Conservation (phyloP, 2,113 vertebrate genomes). For the Ciconia stormi region DNA sequence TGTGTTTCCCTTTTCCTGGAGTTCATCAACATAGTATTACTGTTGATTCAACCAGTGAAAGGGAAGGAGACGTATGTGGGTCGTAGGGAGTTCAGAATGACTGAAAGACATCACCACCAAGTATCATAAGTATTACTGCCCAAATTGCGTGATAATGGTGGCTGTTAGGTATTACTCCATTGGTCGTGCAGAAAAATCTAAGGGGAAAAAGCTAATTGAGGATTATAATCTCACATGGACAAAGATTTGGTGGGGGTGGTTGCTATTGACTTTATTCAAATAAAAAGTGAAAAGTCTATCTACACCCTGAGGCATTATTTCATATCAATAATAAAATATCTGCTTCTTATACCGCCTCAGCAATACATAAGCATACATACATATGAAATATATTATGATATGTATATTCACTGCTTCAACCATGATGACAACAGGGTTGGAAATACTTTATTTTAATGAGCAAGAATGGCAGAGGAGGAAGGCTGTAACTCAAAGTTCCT, state of each 20-base stretch:
- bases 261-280: neutral
- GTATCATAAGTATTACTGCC: neutral
- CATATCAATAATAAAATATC: neutral
- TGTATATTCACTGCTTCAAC: neutral
- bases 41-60: conserved; percentile 7
- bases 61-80: neutral
- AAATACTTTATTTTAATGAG: neutral
- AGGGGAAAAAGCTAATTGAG: neutral
- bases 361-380: neutral
- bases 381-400: neutral
- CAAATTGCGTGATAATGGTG: neutral
- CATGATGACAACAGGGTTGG: neutral
- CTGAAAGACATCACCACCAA: neutral
- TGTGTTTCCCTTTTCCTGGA: neutral
- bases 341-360: neutral
- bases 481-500: neutral
- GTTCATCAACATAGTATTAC: conserved; percentile 1
- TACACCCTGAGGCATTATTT: neutral
- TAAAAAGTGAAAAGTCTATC: neutral
- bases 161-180: neutral
- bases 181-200: neutral
- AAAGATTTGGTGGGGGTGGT: neutral
- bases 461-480: neutral
- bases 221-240: neutral
- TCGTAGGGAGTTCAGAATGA: neutral